These are phyloP conservation scores for Caenorhabditis angaria DNA, from an alignment of 2,888 invertebrate genomes.

Conservation along the genomic window DNA sequence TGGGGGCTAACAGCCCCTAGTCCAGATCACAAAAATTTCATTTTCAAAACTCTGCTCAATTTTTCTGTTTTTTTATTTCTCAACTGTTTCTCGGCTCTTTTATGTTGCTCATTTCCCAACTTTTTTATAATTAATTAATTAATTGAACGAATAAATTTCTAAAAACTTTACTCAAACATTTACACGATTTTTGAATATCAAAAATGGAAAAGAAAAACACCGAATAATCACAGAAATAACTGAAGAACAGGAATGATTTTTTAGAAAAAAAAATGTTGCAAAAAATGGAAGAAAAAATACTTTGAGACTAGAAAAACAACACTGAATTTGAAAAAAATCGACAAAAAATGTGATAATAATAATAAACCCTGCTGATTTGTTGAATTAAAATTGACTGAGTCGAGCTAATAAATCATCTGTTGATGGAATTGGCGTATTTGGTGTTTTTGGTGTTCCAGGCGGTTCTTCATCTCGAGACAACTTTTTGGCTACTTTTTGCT, in stretches of 20 bases:
- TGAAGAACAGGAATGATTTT: not conserved
- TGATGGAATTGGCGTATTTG: conserved; percentile 24
- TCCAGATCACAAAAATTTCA: too few relatives aligned
- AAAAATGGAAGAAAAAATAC: not conserved
- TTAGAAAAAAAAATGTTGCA: too few relatives aligned
- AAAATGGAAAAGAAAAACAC: not conserved
- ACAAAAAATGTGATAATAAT: not conserved
- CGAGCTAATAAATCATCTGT: conserved; percentile 44
- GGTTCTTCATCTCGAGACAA: not conserved
- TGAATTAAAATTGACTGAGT: conserved; percentile 13
- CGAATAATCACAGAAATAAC: not conserved
- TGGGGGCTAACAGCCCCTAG: too few relatives aligned
- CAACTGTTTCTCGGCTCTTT: too few relatives aligned
- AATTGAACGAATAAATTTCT: not conserved
- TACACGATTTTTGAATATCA: not conserved
- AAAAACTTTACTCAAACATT: not conserved
- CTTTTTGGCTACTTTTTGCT: not conserved
- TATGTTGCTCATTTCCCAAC: too few relatives aligned
- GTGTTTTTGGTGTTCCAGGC: conserved; percentile 9
- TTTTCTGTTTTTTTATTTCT: too few relatives aligned
- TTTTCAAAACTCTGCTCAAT: too few relatives aligned
- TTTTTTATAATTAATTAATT: too few relatives aligned
- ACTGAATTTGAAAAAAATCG: too few relatives aligned
- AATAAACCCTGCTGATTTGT: conserved; percentile 19
- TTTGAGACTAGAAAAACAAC: not conserved